Percentiles rank a stretch among this genome's conserved stretches.
These are phyloP conservation scores for Halcyon chelicuti DNA, from an alignment of 2,797 vertebrate genomes.

Conservation along the genomic window DNA sequence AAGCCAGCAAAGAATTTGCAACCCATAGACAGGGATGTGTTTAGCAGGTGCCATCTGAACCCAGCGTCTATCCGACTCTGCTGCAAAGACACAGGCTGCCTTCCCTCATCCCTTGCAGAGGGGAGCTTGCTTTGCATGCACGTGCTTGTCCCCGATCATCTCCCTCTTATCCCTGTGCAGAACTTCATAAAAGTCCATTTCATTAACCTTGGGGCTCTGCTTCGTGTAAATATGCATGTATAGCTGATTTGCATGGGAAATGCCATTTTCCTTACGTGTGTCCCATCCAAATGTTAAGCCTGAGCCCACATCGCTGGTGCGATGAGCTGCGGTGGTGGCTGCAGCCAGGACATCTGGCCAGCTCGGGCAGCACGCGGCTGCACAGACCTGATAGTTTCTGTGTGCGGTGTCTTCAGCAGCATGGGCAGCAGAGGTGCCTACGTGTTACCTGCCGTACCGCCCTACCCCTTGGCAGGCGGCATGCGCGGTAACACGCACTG, in stretches of 20 bases:
- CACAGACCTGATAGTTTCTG: rapidly evolving
- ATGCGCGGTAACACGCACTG: neutral
- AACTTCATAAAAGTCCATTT: neutral
- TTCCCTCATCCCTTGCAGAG: neutral
- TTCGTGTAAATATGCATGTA: neutral
- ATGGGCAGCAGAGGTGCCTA: neutral
- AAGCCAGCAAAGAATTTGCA: conserved; percentile 16
- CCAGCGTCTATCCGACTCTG: neutral
- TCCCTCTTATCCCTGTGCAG: neutral
- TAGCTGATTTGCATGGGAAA: neutral
- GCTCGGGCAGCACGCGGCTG: rapidly evolving
- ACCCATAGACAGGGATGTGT: rapidly evolving
- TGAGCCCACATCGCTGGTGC: neutral
- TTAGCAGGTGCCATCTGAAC: neutral
- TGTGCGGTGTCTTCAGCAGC: neutral
- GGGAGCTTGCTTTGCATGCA: neutral
- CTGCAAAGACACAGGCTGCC: neutral
- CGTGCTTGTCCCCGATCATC: neutral
- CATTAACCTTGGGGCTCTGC: neutral
- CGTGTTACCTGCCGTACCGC: neutral
- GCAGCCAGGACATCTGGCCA: neutral
- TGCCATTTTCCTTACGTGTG: neutral
- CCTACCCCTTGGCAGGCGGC: neutral
- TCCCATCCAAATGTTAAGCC: neutral
- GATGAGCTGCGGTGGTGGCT: neutral